These are phyloP conservation scores for Scaptomyza parva DNA, from an alignment of 2,888 invertebrate genomes.

Conservation along the genomic window DNA sequence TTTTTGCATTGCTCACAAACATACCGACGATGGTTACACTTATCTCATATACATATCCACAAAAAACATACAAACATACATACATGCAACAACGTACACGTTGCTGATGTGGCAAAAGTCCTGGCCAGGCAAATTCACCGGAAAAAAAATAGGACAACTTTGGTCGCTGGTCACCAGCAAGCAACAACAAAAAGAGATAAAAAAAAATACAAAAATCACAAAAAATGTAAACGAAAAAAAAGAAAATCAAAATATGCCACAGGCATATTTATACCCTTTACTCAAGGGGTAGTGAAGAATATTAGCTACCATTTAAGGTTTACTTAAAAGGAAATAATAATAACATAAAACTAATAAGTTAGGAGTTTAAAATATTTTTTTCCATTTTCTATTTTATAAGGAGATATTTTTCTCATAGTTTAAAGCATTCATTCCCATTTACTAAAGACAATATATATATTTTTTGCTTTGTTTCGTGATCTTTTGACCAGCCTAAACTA, in stretches of 20 bases:
- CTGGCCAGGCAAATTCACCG: conserved; percentile 67
- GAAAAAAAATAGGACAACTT: conserved; percentile 59
- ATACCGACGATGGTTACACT: conserved; percentile 38
- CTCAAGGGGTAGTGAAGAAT: conserved; percentile 17
- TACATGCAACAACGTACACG: conserved; percentile 33
- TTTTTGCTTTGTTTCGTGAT: neutral
- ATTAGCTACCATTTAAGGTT: neutral
- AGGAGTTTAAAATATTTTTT: no score
- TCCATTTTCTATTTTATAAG: neutral
- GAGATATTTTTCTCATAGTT: neutral
- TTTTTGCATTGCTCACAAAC: conserved; percentile 20
- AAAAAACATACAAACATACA: conserved; percentile 26
- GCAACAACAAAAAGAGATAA: conserved; percentile 38
- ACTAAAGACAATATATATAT: neutral
- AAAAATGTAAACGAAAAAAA: conserved; percentile 21
- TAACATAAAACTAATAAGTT: no score
- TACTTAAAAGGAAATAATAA: neutral
- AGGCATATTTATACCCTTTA: conserved; percentile 46
- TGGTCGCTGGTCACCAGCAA: conserved; percentile 60
- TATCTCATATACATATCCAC: conserved; percentile 43
- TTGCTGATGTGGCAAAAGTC: conserved; percentile 74
- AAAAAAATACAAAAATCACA: conserved; percentile 27
- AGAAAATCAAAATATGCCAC: conserved; percentile 62
- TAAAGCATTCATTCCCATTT: neutral
- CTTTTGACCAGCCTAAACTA: conserved; percentile 54